phyloP scores from a whole-genome alignment of 2,888 invertebrate species.

The Andrena bucephala region DNA sequence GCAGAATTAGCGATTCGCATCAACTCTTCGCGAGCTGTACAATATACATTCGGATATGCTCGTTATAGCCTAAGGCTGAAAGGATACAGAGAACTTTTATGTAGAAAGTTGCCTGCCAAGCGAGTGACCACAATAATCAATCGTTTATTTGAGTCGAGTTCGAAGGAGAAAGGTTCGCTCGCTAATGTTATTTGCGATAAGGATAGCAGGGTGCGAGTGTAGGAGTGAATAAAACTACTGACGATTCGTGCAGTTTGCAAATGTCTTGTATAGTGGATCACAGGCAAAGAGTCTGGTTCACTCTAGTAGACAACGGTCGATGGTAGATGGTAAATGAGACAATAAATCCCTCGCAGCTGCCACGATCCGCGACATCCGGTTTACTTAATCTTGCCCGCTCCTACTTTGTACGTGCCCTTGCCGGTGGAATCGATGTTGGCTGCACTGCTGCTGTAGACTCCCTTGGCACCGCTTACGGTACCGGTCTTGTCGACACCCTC shows the following conservation, averaged over 20 bases:
- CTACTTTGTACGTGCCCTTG: conserved; percentile 85
- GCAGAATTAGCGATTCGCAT: conserved; percentile 16
- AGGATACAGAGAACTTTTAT: not conserved
- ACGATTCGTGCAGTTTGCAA: not conserved
- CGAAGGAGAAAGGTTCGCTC: not conserved
- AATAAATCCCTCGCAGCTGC: not conserved
- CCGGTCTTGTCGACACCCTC: conserved; percentile 83
- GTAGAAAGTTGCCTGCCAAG: too few species aligned
- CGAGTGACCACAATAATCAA: not conserved
- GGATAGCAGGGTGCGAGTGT: not conserved
- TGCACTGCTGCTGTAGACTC: conserved; percentile 86
- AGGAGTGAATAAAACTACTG: not conserved
- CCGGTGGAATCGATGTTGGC: conserved; percentile 85
- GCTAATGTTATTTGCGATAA: not conserved
- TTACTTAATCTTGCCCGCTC: conserved; percentile 81
- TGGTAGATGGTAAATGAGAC: not conserved
- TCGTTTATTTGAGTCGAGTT: conserved; percentile 30
- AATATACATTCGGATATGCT: not conserved
- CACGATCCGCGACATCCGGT: not conserved
- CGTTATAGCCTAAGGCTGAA: not conserved
- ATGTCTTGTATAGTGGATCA: not conserved
- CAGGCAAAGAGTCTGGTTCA: not conserved
- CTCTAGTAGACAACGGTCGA: not conserved
- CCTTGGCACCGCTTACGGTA: conserved; percentile 84
- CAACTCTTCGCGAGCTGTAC: not conserved